Conservation (phyloP, 2,113 vertebrate species). For the Struthio camelus region DNA sequence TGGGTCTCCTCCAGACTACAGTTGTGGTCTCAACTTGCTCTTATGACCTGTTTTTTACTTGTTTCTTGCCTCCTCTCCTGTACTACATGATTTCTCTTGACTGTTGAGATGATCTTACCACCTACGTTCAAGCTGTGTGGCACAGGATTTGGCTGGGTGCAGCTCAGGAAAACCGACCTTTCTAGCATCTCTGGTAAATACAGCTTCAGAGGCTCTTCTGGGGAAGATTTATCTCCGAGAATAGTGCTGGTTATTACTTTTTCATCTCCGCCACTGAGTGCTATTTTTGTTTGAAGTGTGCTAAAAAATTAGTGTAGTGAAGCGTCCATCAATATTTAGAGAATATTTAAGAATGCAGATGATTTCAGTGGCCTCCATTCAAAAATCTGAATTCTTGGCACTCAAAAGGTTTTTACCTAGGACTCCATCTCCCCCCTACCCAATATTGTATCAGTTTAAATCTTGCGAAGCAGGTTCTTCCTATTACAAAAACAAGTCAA, state of each 20-base stretch:
- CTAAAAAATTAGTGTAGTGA: not conserved
- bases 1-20: not conserved
- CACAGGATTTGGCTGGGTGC: not conserved
- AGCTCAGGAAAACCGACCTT: not conserved
- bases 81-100: not conserved
- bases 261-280: not conserved
- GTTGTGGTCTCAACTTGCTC: not conserved
- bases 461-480: not conserved
- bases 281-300: not conserved
- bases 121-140: not conserved
- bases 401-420: not conserved
- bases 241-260: not conserved
- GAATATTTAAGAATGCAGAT: not conserved
- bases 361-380: not conserved
- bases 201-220: not conserved
- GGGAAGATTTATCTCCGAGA: not conserved
- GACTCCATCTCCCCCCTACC: not conserved
- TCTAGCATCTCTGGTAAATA: not conserved
- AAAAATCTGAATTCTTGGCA: not conserved
- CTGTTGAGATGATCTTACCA: accelerated
- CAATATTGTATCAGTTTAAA: not conserved
- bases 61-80: not conserved
- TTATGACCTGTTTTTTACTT: not conserved
- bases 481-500: not conserved
- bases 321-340: not conserved